Evolutionary conservation across 2,888 invertebrate genomes (phyloP).

Genomic region (Psylliodes chrysocephalus): DNA sequence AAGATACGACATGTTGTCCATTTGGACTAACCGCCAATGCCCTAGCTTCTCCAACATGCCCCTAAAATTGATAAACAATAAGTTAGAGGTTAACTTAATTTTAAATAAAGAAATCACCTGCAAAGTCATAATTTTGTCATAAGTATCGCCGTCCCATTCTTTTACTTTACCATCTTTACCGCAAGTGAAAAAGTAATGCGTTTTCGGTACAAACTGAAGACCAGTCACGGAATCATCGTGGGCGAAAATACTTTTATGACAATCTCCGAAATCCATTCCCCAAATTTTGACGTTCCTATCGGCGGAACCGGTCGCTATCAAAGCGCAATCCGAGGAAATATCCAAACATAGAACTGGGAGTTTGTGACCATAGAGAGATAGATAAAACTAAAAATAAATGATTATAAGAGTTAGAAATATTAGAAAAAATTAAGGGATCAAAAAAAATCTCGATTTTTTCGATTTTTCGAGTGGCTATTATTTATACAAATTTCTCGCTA

Average conservation of each 20-base stretch:
- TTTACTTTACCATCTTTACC: slow-evolving; percentile 95
- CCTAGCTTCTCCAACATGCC: slow-evolving; percentile 85
- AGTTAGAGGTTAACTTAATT: not conserved
- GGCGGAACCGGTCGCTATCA: slow-evolving; percentile 94
- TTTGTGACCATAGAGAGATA: slow-evolving; percentile 96
- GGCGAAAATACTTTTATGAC: slow-evolving; percentile 93
- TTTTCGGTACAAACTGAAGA: slow-evolving; percentile 87
- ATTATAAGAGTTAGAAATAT: too few species aligned
- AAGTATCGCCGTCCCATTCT: slow-evolving; percentile 96
- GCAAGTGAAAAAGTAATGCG: slow-evolving; percentile 92
- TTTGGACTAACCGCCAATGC: slow-evolving; percentile 81
- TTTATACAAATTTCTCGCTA: too few species aligned
- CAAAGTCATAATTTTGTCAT: slow-evolving; percentile 88
- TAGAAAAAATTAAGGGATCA: too few species aligned
- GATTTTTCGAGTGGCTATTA: too few species aligned
- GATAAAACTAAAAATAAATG: slow-evolving; percentile 76
- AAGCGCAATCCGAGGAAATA: slow-evolving; percentile 85
- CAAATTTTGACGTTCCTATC: slow-evolving; percentile 97
- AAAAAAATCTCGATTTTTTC: too few species aligned
- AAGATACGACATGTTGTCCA: slow-evolving; percentile 80
- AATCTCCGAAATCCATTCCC: slow-evolving; percentile 99
- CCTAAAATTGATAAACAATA: slow-evolving; percentile 65
- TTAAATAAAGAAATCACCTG: slow-evolving; percentile 68
- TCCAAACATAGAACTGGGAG: slow-evolving; percentile 93
- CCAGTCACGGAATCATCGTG: slow-evolving; percentile 95